Base-by-base conservation (phyloP, 2,797 vertebrate species). In the Apogon talboti region DNA sequence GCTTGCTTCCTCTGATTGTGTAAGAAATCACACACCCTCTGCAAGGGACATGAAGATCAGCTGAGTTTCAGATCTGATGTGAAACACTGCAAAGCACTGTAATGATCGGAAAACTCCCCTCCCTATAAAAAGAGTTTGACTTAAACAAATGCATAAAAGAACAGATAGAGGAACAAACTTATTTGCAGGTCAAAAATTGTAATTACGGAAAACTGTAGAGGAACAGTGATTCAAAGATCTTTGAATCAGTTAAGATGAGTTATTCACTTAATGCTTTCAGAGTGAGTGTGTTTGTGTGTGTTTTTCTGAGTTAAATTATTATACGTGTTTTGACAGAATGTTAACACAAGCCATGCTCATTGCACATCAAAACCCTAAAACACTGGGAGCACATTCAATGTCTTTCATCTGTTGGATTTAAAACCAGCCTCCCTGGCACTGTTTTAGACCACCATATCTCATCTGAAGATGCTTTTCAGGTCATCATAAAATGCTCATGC, bases 1-100 rank as follows among this genome's bases (percentile, higher is more conserved):
- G 65, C 44, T 28, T 19, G 73, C 79, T 88, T 92, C 91, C 84
- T 87, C 44, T 11, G 18, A 90, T 90, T 92, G 86, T 91, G 90
- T 74, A 91, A 91, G 72, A 86, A 88, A 76, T 85, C 68, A 62
- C 81, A 88, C 81, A 57, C 74, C 77, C 84, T 19, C 53, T 16
- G 48, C 42, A 57, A 58, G 75, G 75, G 51, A 56, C 52, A 57
- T 78, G 65, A 40, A 64, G 46, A 83, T 74, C 64, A 77, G 63
- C 55, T 61, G 51, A 73, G 60, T 15, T 70, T 72, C 48, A 67
- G 14, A 19, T 56, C 49, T 70, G 62, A 56, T 69, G 40, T 65
- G 28, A 71, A 66, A 68, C 58, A 52, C 48, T 47, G 24, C 54
- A 59, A 62, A 73, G 68, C 38, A n/a, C 58, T 77, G 52, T 62